Base-by-base conservation (phyloP, 1,140 invertebrate species). In the Nylanderia fulva region DNA sequence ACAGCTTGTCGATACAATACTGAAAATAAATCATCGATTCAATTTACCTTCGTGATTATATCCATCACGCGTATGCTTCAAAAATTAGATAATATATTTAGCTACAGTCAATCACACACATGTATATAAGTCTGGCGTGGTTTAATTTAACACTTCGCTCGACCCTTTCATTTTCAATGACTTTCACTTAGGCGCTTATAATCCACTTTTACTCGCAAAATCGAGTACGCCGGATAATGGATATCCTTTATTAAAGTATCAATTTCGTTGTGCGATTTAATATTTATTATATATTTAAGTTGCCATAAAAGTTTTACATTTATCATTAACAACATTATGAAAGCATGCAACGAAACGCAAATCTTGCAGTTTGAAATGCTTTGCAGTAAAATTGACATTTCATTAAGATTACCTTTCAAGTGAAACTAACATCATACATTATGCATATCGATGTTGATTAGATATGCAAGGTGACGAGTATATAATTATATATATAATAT, bases 121-220 rank as follows among this genome's bases (percentile, higher is more conserved):
- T 33, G 36, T 63, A 33, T 33, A 48, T 75, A 39, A 29, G 52
- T 76, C 48, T 63, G 45, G 52, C 45, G 27, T 24, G 64, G 24
- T 86, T 84, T 71, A 71, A 88, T 87, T 87, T 86, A 82, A 86
- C 54, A 84, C 76, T 86, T 84, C 13, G 76, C 75, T 82, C 66
- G 60, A 85, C 66, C 58, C 82, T 88, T 86, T 75, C 86, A 85
- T 90, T 91, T 90, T 90, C 84, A 74, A 84, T 84, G 58, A 88
- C 91, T 92, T 92, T 92, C 90, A 91, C 90, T 54, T 9, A 54
- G 11, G 83, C 24, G 79, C 69, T 61, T 68, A 48, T 72, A 90
- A 71, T 86, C 74, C 56, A 84, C 86, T 91, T 91, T 91, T 91
- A 91, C 87, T 48, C 54, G 29, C 27, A 85, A 84, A 88, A 77